phyloP scores from a whole-genome alignment of 2,888 invertebrate genomes.

The Thymelicus acteon region DNA sequence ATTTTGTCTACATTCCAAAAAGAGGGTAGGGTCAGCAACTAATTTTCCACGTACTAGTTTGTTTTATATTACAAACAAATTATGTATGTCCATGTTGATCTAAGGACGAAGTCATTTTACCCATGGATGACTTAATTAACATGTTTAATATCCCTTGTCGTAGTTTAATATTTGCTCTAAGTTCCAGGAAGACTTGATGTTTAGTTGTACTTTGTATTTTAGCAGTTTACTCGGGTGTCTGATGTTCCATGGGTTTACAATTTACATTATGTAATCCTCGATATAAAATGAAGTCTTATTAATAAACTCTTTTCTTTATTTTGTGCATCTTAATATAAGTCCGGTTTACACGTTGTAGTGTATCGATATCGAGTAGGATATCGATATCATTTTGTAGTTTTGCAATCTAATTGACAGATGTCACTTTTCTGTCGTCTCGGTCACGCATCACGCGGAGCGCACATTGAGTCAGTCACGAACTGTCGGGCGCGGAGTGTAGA shows the following conservation, averaged over 20 bases:
- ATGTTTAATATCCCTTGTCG: neutral
- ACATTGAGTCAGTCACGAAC: too few species aligned
- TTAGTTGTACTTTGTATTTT: conserved; percentile 1
- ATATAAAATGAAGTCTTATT: neutral
- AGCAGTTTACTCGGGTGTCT: neutral
- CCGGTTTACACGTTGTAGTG: too few species aligned
- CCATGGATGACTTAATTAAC: conserved; percentile 7
- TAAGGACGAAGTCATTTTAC: conserved; percentile 1
- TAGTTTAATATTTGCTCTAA: conserved; percentile 10
- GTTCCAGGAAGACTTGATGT: neutral
- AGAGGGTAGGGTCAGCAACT: neutral
- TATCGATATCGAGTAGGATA: too few species aligned
- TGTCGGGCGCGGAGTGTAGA: too few species aligned
- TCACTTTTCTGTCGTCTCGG: too few species aligned
- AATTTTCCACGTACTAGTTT: neutral
- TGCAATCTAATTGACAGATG: too few species aligned
- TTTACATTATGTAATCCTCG: neutral
- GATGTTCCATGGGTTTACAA: neutral
- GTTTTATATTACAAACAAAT: neutral
- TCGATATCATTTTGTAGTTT: too few species aligned
- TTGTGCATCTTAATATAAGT: too few species aligned
- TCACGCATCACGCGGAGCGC: too few species aligned
- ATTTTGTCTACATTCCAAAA: too few species aligned
- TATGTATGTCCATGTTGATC: neutral
- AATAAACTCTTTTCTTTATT: neutral